Base-by-base conservation (phyloP, 2,113 vertebrate species). In the Megatriorchis doriae region DNA sequence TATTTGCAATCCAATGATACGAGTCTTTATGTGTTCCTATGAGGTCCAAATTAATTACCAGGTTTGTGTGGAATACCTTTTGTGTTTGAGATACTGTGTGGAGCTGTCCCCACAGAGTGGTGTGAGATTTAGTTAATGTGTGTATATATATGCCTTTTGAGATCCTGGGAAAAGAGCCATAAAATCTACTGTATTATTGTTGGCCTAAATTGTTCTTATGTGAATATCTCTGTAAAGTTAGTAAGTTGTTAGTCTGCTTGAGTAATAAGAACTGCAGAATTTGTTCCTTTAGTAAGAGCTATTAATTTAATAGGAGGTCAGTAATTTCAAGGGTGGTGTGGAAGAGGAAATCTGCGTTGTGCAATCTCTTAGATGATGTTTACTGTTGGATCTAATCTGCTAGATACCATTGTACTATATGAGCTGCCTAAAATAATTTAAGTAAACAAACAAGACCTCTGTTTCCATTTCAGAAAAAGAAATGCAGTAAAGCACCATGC, bases 211-310 rank as follows among this genome's bases (percentile, higher is more conserved):
- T 90, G 13, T 93, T 75, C 40, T 93, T 90, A 61, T 1, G 0
- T 77, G 93, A 96, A 61, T 93, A 52, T 70, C 15, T 82, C 21
- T 82, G 13, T 91, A 52, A 92, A 82, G 45, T 73, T 95, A 93
- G 62, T 93, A 90, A 96, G 82, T 59, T 67, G 75, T 92, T 96
- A 71, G 50, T 73, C 79, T 78, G 38, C 74, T 81, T 94, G 63
- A 95, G 67, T 93, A 96, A 82, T 80, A 90, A 90, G 79, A 93
- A 86, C 67, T 88, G 52, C 72, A 96, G 55, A 74, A 88, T 96
- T 86, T 90, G 23, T 23, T 63, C 72, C 82, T 78, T 86, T 74
- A 83, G 78, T 82, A 92, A 92, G 75, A 92, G 53, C 42, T 32
- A 78, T 89, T 94, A 55, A 91, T 88, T 70, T 94, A 90, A 43